These are phyloP conservation scores for Dasysyrphus tricinctus DNA, from an alignment of 2,888 invertebrate species.

Conservation along the genomic window DNA sequence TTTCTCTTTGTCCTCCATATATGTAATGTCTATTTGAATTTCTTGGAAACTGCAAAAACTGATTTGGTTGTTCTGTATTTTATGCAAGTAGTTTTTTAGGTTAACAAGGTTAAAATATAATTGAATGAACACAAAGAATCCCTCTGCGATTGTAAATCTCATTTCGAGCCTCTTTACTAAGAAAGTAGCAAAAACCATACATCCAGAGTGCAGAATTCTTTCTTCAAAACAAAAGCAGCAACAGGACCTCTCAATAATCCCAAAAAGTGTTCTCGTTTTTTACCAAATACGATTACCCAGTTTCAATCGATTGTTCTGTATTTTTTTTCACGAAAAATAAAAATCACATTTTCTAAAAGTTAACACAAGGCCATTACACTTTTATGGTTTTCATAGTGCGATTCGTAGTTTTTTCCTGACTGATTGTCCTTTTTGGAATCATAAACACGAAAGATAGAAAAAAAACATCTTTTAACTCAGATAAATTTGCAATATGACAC, in stretches of 20 bases:
- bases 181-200: slow-evolving; percentile 45
- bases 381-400: slow-evolving; percentile 46
- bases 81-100: slow-evolving; percentile 74
- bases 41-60: slow-evolving; percentile 37
- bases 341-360: slow-evolving; percentile 45
- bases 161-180: slow-evolving; percentile 45
- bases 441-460: slow-evolving; percentile 40
- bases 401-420: slow-evolving; percentile 32
- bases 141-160: slow-evolving; percentile 69
- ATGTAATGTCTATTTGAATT: neutral
- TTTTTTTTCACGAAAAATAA: slow-evolving; percentile 50
- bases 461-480: slow-evolving; percentile 28
- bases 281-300: slow-evolving; percentile 76
- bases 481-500: slow-evolving; percentile 24
- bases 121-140: slow-evolving; percentile 23
- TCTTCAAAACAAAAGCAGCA: slow-evolving; percentile 17
- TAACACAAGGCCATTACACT: slow-evolving; percentile 71
- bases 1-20: neutral
- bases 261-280: slow-evolving; percentile 74
- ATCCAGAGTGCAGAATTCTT: neutral
- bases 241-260: slow-evolving; percentile 9
- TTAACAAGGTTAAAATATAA: slow-evolving; percentile 70
- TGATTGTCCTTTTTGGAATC: slow-evolving; percentile 41
- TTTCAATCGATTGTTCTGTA: slow-evolving; percentile 58
- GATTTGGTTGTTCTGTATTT: slow-evolving; percentile 65